Conservation (phyloP, 2,113 vertebrate genomes). For the Coptodon rendalli region DNA sequence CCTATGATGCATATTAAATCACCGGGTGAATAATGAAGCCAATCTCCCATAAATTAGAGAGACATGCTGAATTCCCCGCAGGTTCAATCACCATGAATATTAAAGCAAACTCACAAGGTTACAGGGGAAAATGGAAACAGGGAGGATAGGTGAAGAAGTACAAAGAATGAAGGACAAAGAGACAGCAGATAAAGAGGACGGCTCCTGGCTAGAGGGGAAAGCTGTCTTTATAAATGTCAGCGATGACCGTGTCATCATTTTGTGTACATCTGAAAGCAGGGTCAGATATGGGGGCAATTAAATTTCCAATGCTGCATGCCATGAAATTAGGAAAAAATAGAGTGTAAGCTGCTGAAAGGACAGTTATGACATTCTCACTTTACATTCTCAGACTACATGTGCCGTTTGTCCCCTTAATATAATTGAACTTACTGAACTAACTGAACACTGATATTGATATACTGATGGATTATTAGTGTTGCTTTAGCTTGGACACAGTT, state of each 20-base stretch:
- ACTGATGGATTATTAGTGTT: neutral
- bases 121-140: neutral
- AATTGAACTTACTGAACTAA: neutral
- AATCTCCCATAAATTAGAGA: constrained; percentile 61
- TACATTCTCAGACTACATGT: neutral
- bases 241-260: constrained; percentile 35
- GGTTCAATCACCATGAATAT: constrained; percentile 63
- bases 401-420: neutral
- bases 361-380: neutral
- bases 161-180: constrained; percentile 22
- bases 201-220: constrained; percentile 13
- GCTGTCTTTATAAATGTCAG: constrained; percentile 20
- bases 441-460: neutral
- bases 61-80: constrained; percentile 51
- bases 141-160: constrained; percentile 4
- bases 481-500: neutral
- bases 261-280: constrained; percentile 24
- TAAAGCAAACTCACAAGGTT: constrained; percentile 58
- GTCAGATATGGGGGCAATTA: constrained; percentile 28
- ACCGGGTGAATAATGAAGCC: constrained; percentile 57
- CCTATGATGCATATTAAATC: constrained; percentile 58
- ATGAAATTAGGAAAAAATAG: neutral
- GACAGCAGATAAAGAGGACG: constrained; percentile 4
- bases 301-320: neutral
- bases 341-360: neutral